These are phyloP conservation scores for Hydrotaea diabolus DNA, from an alignment of 2,888 invertebrate species.

Conservation along the genomic window DNA sequence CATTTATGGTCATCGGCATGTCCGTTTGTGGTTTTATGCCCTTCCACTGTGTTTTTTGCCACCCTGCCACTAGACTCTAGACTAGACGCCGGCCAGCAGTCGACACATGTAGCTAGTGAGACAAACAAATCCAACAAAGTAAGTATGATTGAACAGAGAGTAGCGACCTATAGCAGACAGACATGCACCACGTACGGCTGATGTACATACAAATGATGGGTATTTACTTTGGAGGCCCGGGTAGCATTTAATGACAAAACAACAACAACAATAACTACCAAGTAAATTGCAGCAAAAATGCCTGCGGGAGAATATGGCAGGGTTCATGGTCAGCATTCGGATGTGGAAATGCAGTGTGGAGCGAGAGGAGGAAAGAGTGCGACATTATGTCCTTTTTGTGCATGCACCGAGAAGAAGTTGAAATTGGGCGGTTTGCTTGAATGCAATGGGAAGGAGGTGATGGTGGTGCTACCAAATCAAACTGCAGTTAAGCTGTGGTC, in stretches of 20 bases:
- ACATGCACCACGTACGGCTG: too few relatives aligned
- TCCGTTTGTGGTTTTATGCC: slow-evolving; percentile 63
- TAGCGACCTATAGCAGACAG: too few relatives aligned
- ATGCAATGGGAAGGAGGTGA: slow-evolving; percentile 15
- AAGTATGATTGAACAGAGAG: slow-evolving; percentile 5
- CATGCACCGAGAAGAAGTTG: too few relatives aligned
- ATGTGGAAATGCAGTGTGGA: too few relatives aligned
- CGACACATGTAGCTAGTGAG: background rate
- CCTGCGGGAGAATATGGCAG: too few relatives aligned
- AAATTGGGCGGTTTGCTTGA: too few relatives aligned
- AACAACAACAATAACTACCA: slow-evolving; percentile 4
- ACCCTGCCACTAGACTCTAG: background rate
- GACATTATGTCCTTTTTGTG: too few relatives aligned
- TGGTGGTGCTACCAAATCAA: slow-evolving; percentile 29
- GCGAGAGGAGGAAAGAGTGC: too few relatives aligned
- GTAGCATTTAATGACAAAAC: background rate
- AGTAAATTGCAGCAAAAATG: background rate
- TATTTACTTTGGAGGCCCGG: background rate
- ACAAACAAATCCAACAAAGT: slow-evolving; percentile 17
- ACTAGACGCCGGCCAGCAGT: background rate
- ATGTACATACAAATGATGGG: background rate
- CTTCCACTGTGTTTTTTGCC: slow-evolving; percentile 6
- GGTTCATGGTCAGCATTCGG: too few relatives aligned
- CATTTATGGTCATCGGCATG: slow-evolving; percentile 68
- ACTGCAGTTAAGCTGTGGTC: slow-evolving; percentile 60